Evolutionary conservation across 2,113 vertebrate genomes (phyloP).

Genomic region (Anarhynchus alexandrinus): DNA sequence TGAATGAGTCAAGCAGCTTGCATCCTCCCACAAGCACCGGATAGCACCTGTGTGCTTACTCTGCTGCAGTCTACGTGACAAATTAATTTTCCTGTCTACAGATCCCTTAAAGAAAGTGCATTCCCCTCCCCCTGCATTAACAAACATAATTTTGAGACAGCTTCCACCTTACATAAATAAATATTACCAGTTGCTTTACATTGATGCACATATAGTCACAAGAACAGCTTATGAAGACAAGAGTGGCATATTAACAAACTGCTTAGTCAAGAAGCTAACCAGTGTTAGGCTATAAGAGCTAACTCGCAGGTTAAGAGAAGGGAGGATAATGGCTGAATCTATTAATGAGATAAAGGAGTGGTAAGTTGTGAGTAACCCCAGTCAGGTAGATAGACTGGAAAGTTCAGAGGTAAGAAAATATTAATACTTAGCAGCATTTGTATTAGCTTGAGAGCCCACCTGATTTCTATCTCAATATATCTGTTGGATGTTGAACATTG

Average conservation of each 20-base stretch:
- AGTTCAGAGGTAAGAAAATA: not conserved
- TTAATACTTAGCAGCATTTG: not conserved
- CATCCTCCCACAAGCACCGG: not conserved
- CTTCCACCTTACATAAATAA: not conserved
- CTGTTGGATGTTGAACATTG: not conserved
- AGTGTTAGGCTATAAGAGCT: not conserved
- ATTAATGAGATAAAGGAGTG: not conserved
- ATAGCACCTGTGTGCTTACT: not conserved
- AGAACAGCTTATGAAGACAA: not conserved
- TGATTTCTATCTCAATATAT: not conserved
- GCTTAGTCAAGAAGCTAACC: not conserved
- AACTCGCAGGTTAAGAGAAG: not conserved
- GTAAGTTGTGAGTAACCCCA: not conserved
- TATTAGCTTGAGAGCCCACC: not conserved
- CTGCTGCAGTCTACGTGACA: not conserved
- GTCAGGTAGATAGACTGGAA: not conserved
- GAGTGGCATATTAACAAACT: not conserved
- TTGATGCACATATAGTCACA: not conserved
- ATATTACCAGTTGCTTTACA: not conserved
- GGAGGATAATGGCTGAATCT: not conserved
- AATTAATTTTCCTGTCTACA: not conserved
- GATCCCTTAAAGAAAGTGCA: not conserved
- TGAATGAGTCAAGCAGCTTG: not conserved
- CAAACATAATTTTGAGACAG: not conserved
- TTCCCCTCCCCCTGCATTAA: not conserved